phyloP scores from a whole-genome alignment of 2,888 invertebrate genomes.

The Apocheima hispidaria region DNA sequence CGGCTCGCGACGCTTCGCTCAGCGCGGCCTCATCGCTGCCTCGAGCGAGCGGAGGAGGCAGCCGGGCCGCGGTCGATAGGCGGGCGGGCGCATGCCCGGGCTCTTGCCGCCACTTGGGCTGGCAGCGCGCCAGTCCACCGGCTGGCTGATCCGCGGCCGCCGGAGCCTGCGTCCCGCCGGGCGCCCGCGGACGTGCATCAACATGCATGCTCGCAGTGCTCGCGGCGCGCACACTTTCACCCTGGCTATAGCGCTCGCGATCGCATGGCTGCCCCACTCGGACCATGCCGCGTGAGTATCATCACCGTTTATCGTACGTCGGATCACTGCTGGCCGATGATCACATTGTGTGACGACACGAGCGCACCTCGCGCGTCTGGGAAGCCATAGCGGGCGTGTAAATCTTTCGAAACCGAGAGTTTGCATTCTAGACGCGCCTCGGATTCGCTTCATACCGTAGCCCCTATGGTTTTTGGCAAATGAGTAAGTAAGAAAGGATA shows the following conservation, averaged over 20 bases:
- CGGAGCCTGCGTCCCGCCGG: slow-evolving; percentile 70
- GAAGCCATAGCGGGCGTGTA: slow-evolving; percentile 67
- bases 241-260: slow-evolving; percentile 71
- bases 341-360: slow-evolving; percentile 44
- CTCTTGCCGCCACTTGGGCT: slow-evolving; percentile 56
- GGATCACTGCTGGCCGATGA: slow-evolving; percentile 36
- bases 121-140: slow-evolving; percentile 71
- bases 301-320: slow-evolving; percentile 15
- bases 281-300: slow-evolving; percentile 78
- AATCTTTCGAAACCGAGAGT: slow-evolving; percentile 58
- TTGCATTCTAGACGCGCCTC: slow-evolving; percentile 50
- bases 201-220: slow-evolving; percentile 74
- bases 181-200: slow-evolving; percentile 63
- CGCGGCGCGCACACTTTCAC: slow-evolving; percentile 75
- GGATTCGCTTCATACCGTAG: slow-evolving; percentile 56
- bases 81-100: slow-evolving; percentile 71
- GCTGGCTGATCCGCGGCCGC: slow-evolving; percentile 74
- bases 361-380: slow-evolving; percentile 47
- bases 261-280: slow-evolving; percentile 71
- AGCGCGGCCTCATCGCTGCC: too few species aligned
- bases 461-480: slow-evolving; percentile 48
- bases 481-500: slow-evolving; percentile 45
- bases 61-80: slow-evolving; percentile 73
- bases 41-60: background rate
- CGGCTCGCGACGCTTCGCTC: background rate